Evolutionary conservation across 2,888 invertebrate species (phyloP), one percentile per base, ranked within the genome.

Genomic region (Pocota personata): DNA sequence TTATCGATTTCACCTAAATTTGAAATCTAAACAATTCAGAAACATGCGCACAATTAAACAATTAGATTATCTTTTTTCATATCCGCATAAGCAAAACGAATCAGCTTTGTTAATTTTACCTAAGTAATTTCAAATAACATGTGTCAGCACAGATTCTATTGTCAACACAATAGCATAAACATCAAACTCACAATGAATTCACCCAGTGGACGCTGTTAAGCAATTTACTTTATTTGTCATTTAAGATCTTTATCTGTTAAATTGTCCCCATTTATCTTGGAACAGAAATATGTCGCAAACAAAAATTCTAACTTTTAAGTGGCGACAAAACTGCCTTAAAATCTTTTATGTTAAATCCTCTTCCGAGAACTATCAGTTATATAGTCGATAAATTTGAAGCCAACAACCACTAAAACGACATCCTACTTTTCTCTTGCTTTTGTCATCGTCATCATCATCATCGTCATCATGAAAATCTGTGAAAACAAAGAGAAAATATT

Each of bases 401-500:
- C 27, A 77, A 62, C 80, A 58, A 76, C 75, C 80, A 82, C 57
- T 64, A 58, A 79, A 79, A 55, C 72, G 43, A 66, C 50, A 24
- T 67, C 37, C 35, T 71, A 40, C 40, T 46, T 46, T 19, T 5
- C 52, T 35, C 12, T n/a, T 14, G 10, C 32, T 43, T 32, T 37
- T 66, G 52, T 73, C 48, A 35, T 71, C 60, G 16, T 43, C 71
- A 57, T 71, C 52, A 43, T 67, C 76, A 24, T 50, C 66, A 24
- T 57, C 27, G 12, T 69, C 69, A 50, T 82, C 67, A 35, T 75
- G 57, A 64, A 82, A 76, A 76, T 86, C 86, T 71, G 37, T 46
- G 69, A 79, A 79, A 64, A 84, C 80, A 84, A 75, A 76, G 75
- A 46, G 58, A 58, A 80, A 80, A 84, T 84, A 58, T 76, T 64